Percentiles rank a stretch among this genome's conserved stretches.
Conservation (phyloP, 2,797 vertebrate species). For the Cygnus olor region DNA sequence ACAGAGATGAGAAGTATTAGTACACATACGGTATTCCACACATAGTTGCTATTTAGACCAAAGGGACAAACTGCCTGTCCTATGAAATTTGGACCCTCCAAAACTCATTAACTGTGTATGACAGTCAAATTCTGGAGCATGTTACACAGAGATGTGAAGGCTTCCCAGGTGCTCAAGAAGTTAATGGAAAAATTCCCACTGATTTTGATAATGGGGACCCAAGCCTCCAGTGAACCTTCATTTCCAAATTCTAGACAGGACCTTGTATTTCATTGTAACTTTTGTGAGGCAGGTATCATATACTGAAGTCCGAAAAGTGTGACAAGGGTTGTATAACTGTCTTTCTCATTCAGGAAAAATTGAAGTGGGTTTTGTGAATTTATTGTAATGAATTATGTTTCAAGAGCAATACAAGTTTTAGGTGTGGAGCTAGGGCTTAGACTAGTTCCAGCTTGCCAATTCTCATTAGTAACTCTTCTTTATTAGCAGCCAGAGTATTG, state of each 20-base stretch:
- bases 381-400: background rate
- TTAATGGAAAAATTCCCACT: background rate
- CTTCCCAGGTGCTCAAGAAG: background rate
- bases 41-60: background rate
- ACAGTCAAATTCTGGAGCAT: background rate
- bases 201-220: background rate
- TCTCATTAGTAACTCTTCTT: constrained; percentile 1
- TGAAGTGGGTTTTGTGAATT: background rate
- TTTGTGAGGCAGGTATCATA: background rate
- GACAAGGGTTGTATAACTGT: background rate
- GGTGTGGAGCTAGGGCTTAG: background rate
- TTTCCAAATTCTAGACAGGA: background rate
- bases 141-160: rapidly evolving
- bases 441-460: background rate
- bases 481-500: background rate
- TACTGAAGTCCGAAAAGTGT: background rate
- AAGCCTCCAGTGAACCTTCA: background rate
- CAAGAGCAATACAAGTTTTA: background rate
- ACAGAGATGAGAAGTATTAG: background rate
- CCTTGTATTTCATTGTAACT: background rate
- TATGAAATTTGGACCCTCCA: background rate
- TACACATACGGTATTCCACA: background rate
- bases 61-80: background rate
- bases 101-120: background rate
- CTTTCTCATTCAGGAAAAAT: background rate